These are phyloP conservation scores for Atta colombica DNA, from an alignment of 1,140 invertebrate genomes.

Conservation along the genomic window DNA sequence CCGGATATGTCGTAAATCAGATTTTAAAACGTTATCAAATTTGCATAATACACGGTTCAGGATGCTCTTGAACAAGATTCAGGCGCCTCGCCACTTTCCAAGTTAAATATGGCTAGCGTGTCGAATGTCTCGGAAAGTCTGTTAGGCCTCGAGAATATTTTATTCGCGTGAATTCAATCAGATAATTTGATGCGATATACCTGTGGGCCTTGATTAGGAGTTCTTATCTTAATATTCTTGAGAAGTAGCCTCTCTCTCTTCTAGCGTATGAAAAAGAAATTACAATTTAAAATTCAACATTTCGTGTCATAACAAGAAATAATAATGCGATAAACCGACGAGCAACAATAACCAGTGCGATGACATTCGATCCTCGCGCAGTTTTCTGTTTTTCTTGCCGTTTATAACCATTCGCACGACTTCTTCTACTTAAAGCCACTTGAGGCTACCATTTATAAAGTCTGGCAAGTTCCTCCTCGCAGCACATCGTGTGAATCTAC, in stretches of 20 bases:
- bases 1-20: conserved; percentile 16
- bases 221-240: conserved; percentile 30
- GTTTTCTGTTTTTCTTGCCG: conserved; percentile 16
- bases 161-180: background rate
- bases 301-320: conserved; percentile 10
- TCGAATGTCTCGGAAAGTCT: background rate
- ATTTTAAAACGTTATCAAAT: conserved; percentile 37
- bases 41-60: conserved; percentile 22
- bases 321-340: background rate
- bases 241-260: background rate
- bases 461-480: conserved; percentile 28
- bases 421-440: conserved; percentile 52
- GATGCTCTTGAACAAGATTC: background rate
- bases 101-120: background rate
- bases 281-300: conserved; percentile 21
- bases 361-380: conserved; percentile 40
- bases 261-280: background rate
- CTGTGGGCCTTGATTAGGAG: background rate
- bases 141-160: background rate
- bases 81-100: background rate
- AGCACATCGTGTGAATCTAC: conserved; percentile 40
- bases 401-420: conserved; percentile 39
- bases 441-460: conserved; percentile 37
- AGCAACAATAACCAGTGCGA: conserved; percentile 38
- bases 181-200: conserved; percentile 3